Evolutionary conservation across 2,888 invertebrate species (phyloP).

Genomic region (Julus scanicus): DNA sequence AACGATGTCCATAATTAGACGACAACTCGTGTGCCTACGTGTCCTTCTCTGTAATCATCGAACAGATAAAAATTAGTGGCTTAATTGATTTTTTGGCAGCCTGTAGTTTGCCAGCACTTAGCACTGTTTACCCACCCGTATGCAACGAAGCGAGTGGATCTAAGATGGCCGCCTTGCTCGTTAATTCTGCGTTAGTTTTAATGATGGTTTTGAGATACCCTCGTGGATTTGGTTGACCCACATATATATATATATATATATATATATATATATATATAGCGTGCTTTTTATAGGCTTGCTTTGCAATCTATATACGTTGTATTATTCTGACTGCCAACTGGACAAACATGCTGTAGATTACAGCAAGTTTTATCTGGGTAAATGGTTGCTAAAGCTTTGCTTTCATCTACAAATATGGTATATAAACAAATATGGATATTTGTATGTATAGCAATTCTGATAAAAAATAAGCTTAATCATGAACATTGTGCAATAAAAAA

Average conservation of each 20-base stretch:
- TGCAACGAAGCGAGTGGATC: neutral
- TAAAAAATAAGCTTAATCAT: no score
- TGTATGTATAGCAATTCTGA: no score
- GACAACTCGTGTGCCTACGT: neutral
- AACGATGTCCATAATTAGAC: neutral
- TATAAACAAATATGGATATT: no score
- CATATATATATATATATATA: neutral
- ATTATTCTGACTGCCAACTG: neutral
- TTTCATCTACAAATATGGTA: no score
- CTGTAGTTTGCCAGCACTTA: conserved; percentile 22
- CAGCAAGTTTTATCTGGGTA: no score
- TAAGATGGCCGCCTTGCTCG: conserved; percentile 26
- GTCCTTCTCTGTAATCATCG: conserved; percentile 25
- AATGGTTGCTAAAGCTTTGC: no score
- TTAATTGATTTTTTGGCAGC: conserved; percentile 35
- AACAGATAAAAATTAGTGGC: conserved; percentile 4
- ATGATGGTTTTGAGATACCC: conserved; percentile 31
- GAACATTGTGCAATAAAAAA: no score
- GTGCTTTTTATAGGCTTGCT: neutral
- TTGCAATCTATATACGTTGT: neutral
- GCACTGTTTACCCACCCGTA: neutral
- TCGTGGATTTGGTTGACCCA: neutral
- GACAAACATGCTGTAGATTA: neutral
- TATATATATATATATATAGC: no score
- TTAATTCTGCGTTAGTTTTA: conserved; percentile 30